Percentiles rank a stretch among this genome's conserved stretches.
Evolutionary conservation across 2,888 invertebrate species (phyloP).

Genomic region (Sialis fuliginosa): DNA sequence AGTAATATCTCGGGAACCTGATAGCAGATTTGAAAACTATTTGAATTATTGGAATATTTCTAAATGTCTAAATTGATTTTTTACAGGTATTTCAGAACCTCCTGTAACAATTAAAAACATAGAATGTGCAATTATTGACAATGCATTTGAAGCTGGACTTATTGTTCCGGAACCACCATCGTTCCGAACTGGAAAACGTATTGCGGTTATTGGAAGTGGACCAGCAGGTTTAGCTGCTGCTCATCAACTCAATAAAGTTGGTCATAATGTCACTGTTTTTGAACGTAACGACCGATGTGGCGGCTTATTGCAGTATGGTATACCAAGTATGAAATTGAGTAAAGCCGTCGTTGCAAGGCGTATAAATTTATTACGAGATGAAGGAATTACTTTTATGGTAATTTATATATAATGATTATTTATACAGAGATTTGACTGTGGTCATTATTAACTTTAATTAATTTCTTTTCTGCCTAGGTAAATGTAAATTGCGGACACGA

Average conservation of each 20-base stretch:
- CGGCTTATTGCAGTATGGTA: conserved; percentile 92
- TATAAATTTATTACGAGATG: conserved; percentile 67
- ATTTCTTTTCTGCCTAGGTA: conserved; percentile 41
- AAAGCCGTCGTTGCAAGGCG: conserved; percentile 86
- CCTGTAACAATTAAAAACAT: conserved; percentile 98
- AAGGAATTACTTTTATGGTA: conserved; percentile 45
- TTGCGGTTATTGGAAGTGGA: conserved; percentile 88
- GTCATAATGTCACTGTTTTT: conserved; percentile 90
- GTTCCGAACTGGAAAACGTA: conserved; percentile 52
- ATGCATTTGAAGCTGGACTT: conserved; percentile 94
- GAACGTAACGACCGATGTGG: conserved; percentile 93
- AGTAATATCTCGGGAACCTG: no score
- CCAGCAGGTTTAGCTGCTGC: conserved; percentile 91
- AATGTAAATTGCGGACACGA: conserved; percentile 84
- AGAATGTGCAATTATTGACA: conserved; percentile 96
- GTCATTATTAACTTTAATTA: conserved; percentile 24
- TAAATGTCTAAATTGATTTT: not conserved
- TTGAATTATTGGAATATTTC: no score
- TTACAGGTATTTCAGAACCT: conserved; percentile 67
- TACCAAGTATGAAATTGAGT: conserved; percentile 96
- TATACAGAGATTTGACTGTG: not conserved
- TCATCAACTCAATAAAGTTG: conserved; percentile 92
- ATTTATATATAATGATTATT: not conserved
- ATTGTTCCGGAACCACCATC: conserved; percentile 57
- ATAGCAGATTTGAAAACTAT: no score